A percentile compares a stretch with the other conserved stretches of the same genome.
Evolutionary conservation across 2,113 vertebrate species (phyloP).

Genomic region (Hylia prasina): DNA sequence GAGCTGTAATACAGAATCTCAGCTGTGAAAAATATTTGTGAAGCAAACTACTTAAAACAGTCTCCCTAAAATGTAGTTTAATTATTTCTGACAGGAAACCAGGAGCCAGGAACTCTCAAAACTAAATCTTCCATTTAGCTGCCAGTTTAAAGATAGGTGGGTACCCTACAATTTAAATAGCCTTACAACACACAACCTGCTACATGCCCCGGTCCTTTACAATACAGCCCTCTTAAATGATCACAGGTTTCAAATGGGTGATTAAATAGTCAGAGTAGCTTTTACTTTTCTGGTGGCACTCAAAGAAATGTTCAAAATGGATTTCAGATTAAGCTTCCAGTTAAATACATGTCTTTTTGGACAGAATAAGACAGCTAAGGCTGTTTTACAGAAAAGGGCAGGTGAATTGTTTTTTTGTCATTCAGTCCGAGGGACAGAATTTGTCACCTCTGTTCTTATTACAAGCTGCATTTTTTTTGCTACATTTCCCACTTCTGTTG

Average conservation of each 20-base stretch:
- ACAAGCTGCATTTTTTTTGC: neutral
- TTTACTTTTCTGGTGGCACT: slow-evolving; percentile 47
- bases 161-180: neutral
- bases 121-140: neutral
- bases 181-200: neutral
- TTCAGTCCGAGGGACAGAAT: neutral
- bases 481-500: slow-evolving; percentile 51
- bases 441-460: neutral
- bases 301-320: slow-evolving; percentile 25
- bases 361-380: neutral
- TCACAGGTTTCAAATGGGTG: slow-evolving; percentile 30
- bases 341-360: neutral
- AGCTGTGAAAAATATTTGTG: neutral
- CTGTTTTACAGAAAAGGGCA: neutral
- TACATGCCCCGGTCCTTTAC: neutral
- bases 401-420: neutral
- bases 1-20: neutral
- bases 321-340: slow-evolving; percentile 17
- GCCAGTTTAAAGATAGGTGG: slow-evolving; percentile 13
- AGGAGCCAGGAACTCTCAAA: neutral
- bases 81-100: slow-evolving; percentile 32
- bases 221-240: neutral
- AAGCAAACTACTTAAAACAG: slow-evolving; percentile 8
- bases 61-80: slow-evolving; percentile 2
- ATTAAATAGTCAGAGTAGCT: slow-evolving; percentile 31